These are phyloP conservation scores for Leptopterna dolabrata DNA, from an alignment of 2,888 invertebrate genomes.

Conservation along the genomic window DNA sequence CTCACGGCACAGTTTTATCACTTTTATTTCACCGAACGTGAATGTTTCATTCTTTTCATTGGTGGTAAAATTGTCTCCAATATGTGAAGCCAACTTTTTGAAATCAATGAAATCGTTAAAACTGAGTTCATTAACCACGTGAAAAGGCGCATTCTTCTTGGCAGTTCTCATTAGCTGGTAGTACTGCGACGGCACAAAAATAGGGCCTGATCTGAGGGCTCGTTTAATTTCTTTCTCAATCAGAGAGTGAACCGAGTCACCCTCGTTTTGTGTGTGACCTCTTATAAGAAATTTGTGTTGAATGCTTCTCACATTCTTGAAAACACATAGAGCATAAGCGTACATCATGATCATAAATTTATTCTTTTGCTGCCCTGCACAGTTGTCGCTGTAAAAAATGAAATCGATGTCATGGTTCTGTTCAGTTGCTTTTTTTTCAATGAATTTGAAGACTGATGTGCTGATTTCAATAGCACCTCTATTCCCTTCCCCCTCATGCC, in stretches of 20 bases:
- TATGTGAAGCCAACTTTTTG: background rate
- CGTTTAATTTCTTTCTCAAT: slow-evolving; percentile 47
- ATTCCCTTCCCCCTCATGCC: no score
- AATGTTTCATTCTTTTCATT: background rate
- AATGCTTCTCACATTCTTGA: background rate
- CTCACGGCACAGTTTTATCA: slow-evolving; percentile 16
- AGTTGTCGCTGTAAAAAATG: background rate
- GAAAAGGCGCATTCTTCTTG: slow-evolving; percentile 30
- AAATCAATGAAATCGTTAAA: slow-evolving; percentile 18
- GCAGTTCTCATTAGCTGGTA: slow-evolving; percentile 35
- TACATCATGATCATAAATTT: slow-evolving; percentile 5
- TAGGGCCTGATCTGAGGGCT: background rate
- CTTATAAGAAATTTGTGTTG: slow-evolving; percentile 8
- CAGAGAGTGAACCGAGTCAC: slow-evolving; percentile 23
- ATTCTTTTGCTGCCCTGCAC: slow-evolving; percentile 4
- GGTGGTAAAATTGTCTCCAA: background rate
- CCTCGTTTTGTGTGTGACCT: slow-evolving; percentile 44
- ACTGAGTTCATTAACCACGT: background rate
- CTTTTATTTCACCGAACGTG: background rate
- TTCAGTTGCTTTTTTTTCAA: background rate
- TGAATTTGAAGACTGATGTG: no score
- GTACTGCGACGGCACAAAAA: slow-evolving; percentile 29
- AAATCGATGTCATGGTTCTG: background rate
- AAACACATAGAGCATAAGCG: background rate
- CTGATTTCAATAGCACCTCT: no score